Base-by-base conservation (phyloP, 2,797 vertebrate genomes). In the Acrossocheilus fasciatus region DNA sequence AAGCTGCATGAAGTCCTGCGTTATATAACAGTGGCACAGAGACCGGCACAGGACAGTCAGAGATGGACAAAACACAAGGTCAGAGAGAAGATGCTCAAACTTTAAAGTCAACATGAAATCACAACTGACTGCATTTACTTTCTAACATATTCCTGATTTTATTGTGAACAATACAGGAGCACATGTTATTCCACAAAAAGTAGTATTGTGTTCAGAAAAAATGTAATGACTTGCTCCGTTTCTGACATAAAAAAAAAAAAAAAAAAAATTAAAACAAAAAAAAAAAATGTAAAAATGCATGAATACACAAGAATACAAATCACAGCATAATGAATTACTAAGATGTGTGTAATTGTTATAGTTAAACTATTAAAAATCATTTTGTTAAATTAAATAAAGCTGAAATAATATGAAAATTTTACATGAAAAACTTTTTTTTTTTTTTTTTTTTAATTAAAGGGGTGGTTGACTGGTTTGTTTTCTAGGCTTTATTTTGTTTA, bases 1-100 rank as follows among this genome's bases (percentile, higher is more conserved):
- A 83, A 45, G 39, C 39, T 45, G 69, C 69, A 73, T 66, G 59
- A 80, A 80, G 47, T 20, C 41, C n/a, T 66, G 66, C 64, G 39
- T 75, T 83, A 75, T 50, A 82, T 82, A 26, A 81, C 64, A 62
- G 34, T 3, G 1, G 59, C 39, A 59, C 54, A 68, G 43, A 72
- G 34, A 50, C 62, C 43, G 50, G 39, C 12, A 76, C 85, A 86
- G 34, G 69, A 74, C 15, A 23, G 36, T 52, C 2, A 7, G 50
- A 76, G 50, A 54, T 14, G 36, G 47, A 57, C 47, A 78, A 3
- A 54, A 34, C 52, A 74, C 36, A 52, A 69, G 62, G 79, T 81
- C 43, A 81, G 30, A 23, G 15, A 41, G 12, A 79, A 62, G 14
- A 79, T 17, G 54, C 23, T 20, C 54, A 64, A 26, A 9, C 34